Evolutionary conservation across 2,888 invertebrate species (phyloP).

Genomic region (Napeogenes inachia): DNA sequence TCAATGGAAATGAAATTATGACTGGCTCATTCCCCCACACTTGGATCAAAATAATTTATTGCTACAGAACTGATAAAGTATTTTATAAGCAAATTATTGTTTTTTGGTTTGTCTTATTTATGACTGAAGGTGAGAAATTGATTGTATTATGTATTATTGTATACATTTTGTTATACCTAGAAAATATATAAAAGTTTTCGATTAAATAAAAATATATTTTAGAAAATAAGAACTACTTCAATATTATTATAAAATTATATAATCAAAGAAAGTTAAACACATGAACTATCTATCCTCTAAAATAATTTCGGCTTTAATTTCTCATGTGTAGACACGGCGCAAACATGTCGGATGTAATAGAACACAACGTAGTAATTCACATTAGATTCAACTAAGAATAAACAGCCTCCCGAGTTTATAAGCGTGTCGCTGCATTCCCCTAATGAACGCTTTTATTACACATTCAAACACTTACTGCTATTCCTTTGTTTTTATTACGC

Average conservation of each 20-base stretch:
- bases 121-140: neutral
- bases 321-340: slow-evolving; percentile 1
- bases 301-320: neutral
- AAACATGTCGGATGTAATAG: slow-evolving; percentile 26
- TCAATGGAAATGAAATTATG: slow-evolving; percentile 74
- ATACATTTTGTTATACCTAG: too few species aligned
- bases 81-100: slow-evolving; percentile 56
- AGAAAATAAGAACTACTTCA: too few species aligned
- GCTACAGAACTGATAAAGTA: slow-evolving; percentile 51
- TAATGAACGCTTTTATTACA: slow-evolving; percentile 41
- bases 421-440: slow-evolving; percentile 36
- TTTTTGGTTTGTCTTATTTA: slow-evolving; percentile 33
- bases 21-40: slow-evolving; percentile 48
- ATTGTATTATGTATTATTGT: too few species aligned
- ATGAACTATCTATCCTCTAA: too few species aligned
- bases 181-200: too few species aligned
- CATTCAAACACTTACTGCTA: slow-evolving; percentile 33
- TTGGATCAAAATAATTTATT: slow-evolving; percentile 62
- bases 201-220: too few species aligned
- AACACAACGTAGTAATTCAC: slow-evolving; percentile 29
- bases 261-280: too few species aligned
- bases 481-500: slow-evolving; percentile 34
- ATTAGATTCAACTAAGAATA: slow-evolving; percentile 36
- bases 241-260: too few species aligned
- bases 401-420: slow-evolving; percentile 33